phyloP scores from a whole-genome alignment of 2,113 vertebrate species.

The Jacana jacana region DNA sequence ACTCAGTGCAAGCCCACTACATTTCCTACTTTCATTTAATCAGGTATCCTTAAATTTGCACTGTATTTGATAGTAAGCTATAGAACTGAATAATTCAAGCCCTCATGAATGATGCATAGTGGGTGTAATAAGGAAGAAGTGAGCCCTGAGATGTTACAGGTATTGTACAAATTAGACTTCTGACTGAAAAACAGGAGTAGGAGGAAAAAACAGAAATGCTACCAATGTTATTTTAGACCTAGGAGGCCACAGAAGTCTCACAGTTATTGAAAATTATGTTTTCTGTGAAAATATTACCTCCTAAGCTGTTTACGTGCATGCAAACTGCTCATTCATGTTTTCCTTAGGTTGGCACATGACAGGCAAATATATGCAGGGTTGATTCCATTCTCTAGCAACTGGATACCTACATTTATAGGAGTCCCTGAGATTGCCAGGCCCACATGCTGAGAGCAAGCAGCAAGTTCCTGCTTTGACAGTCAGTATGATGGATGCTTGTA shows the following conservation, averaged over 20 bases:
- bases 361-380: background rate
- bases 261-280: background rate
- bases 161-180: background rate
- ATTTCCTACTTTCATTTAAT: background rate
- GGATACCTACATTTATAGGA: background rate
- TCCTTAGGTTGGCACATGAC: background rate
- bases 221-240: background rate
- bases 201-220: background rate
- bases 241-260: background rate
- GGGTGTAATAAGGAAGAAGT: background rate
- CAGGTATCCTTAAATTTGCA: background rate
- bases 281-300: background rate
- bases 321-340: background rate
- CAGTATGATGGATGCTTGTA: background rate
- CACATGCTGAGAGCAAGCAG: background rate
- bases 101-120: background rate
- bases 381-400: background rate
- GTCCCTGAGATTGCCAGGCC: background rate
- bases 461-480: background rate
- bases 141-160: background rate
- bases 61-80: background rate
- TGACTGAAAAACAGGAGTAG: background rate
- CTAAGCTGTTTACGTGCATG: background rate
- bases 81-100: background rate
- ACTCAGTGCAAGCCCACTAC: background rate